Conservation (phyloP, 2,797 vertebrate genomes). For the Fistularia tabacaria region DNA sequence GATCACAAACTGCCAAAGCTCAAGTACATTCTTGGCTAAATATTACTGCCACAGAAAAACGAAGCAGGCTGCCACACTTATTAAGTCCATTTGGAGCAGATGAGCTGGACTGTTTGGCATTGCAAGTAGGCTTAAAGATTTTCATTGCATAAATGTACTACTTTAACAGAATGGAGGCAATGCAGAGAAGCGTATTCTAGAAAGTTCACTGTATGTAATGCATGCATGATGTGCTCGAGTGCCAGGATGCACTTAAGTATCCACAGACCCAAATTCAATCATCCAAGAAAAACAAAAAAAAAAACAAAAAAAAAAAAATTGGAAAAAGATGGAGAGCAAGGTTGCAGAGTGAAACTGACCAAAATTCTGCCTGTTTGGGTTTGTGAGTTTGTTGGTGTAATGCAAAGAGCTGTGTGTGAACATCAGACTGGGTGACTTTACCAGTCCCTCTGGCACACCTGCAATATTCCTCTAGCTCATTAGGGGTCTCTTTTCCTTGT, state of each 20-base stretch:
- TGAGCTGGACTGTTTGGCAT: too few species aligned
- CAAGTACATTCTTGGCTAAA: too few species aligned
- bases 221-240: constrained; percentile 11
- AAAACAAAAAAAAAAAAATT: too few species aligned
- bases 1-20: too few species aligned
- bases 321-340: constrained; percentile 3
- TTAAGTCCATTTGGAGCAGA: too few species aligned
- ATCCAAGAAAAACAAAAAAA: too few species aligned
- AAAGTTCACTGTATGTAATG: constrained; percentile 12
- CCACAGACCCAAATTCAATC: constrained; percentile 4
- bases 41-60: too few species aligned
- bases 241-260: constrained; percentile 23
- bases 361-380: constrained; percentile 32
- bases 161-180: constrained; percentile 15
- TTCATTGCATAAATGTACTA: too few species aligned
- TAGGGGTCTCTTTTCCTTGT: constrained; percentile 53
- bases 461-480: constrained; percentile 55
- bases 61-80: too few species aligned
- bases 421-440: constrained; percentile 38
- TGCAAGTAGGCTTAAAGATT: too few species aligned
- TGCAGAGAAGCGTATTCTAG: constrained; percentile 24
- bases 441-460: constrained; percentile 64
- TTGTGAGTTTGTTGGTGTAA: constrained; percentile 13
- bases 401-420: constrained; percentile 28
- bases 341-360: constrained; percentile 14